A percentile compares a stretch with the other conserved stretches of the same genome.
Conservation (phyloP, 2,797 vertebrate species). For the Chrosomus eos region DNA sequence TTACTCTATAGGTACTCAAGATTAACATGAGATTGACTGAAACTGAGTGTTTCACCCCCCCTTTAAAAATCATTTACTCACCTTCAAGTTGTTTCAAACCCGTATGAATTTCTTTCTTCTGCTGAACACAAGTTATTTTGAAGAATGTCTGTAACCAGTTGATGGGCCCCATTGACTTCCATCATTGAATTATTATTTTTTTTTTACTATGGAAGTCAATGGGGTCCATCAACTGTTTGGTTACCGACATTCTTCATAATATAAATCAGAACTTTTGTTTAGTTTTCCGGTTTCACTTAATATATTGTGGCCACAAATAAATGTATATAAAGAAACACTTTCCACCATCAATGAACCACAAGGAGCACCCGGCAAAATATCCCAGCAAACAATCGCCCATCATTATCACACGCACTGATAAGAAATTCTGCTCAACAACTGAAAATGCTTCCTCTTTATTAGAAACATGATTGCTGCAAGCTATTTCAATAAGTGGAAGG, state of each 20-base stretch:
- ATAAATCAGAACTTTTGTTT: neutral
- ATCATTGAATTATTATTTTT: too few relatives aligned
- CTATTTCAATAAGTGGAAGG: neutral
- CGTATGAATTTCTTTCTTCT: too few relatives aligned
- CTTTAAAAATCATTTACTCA: too few relatives aligned
- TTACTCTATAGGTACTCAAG: too few relatives aligned
- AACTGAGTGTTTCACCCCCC: too few relatives aligned
- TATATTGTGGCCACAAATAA: neutral
- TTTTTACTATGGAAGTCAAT: too few relatives aligned
- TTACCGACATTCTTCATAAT: neutral
- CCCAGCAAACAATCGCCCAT: neutral
- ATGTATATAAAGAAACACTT: neutral
- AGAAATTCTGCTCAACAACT: neutral
- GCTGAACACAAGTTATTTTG: too few relatives aligned
- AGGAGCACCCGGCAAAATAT: neutral
- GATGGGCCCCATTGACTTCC: too few relatives aligned
- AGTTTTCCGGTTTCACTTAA: neutral
- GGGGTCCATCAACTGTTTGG: too few relatives aligned
- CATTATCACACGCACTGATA: neutral
- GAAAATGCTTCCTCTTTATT: neutral
- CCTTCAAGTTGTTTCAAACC: too few relatives aligned
- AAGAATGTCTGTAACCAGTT: too few relatives aligned
- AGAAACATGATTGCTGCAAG: neutral
- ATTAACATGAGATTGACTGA: too few relatives aligned
- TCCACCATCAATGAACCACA: neutral